These are phyloP conservation scores for Triops cancriformis DNA, from an alignment of 1,140 invertebrate species.

Conservation along the genomic window DNA sequence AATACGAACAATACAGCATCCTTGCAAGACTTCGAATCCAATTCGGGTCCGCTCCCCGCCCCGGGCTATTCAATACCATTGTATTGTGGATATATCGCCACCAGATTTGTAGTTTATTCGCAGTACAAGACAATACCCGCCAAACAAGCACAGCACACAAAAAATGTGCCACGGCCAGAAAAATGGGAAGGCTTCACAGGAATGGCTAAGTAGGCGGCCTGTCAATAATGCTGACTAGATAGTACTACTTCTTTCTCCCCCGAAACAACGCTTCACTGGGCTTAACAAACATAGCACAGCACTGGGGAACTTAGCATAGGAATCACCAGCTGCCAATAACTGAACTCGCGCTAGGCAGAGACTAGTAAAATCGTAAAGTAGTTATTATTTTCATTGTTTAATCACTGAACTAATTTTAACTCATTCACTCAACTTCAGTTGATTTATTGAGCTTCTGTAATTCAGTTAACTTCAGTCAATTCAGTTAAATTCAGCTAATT, in stretches of 20 bases:
- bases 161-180: not conserved
- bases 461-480: too few relatives aligned
- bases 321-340: not conserved
- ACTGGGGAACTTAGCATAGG: not conserved
- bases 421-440: too few relatives aligned
- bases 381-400: too few relatives aligned
- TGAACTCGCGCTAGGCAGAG: too few relatives aligned
- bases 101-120: not conserved
- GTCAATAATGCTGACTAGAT: not conserved
- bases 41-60: not conserved
- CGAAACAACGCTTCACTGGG: not conserved
- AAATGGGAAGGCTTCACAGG: not conserved
- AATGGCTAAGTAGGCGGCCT: not conserved
- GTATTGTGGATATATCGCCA: not conserved
- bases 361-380: too few relatives aligned
- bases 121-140: not conserved
- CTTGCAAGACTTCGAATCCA: not conserved
- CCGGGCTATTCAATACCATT: not conserved
- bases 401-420: too few relatives aligned
- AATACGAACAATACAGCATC: not conserved
- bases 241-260: not conserved
- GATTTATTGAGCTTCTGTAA: too few relatives aligned
- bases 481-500: too few relatives aligned
- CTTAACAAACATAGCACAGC: not conserved
- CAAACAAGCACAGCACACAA: not conserved